Evolutionary conservation across 2,888 invertebrate species (phyloP), one percentile per base, ranked within the genome.

Genomic region (Pyrochroa serraticornis): DNA sequence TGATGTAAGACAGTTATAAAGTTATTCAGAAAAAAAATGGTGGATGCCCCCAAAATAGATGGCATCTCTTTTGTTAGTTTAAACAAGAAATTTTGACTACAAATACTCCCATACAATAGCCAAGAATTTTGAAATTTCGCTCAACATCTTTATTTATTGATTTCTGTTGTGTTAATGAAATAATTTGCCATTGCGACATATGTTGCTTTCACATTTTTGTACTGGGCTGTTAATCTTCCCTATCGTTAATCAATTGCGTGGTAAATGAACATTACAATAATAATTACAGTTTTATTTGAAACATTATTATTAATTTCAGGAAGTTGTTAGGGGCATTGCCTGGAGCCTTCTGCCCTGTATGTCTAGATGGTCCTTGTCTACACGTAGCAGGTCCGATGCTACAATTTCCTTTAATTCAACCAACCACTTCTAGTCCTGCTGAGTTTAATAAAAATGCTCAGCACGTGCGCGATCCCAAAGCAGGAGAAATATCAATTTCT

Each of bases 301-400:
- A 35, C 37, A 37, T 44, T n/a, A 5, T 54, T 62, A 59, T 62
- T 61, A 55, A 47, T 76, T 75, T 39, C 66, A 78, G 79, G 55
- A 79, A 78, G 70, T 56, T 79, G n/a, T 64, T 79, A 50, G 77
- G 77, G 7, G 71, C 73, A 3, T 75, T 78, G 61, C 76, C 77
- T 30, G 69, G 70, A 30, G 71, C 58, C 42, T 49, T 75, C 33
- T 79, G 78, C 62, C 76, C 77, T 8, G 66, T 77, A 34, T 79
- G 78, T 60, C 62, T 73, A 3, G 78, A 79, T 51, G 71, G 73
- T 2, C 74, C 77, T 7, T 79, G 79, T 60, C 71, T 73, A 39
- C 76, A 71, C 44, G 58, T 66, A 2, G 63, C 69, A 8, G 39
- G 65, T 1, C 31, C 63, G 7, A 13, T 68, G 32, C 66, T 65